phyloP scores from a whole-genome alignment of 2,888 invertebrate genomes.

The Tachina fera region DNA sequence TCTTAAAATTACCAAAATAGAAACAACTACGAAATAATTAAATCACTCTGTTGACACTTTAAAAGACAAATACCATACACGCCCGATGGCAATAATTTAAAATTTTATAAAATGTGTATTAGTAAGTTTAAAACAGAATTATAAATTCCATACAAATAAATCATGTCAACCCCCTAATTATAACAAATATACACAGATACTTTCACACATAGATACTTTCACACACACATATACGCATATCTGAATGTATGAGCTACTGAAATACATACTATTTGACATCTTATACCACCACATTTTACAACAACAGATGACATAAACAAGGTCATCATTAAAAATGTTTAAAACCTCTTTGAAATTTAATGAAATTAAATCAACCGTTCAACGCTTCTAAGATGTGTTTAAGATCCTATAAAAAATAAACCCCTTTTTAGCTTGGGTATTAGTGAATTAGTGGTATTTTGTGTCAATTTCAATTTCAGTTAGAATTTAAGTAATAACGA shows the following conservation, averaged over 20 bases:
- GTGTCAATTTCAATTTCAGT: not conserved
- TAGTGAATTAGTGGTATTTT: not conserved
- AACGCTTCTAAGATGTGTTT: not conserved
- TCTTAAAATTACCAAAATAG: conserved; percentile 9
- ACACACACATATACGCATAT: not conserved
- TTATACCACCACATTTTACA: conserved; percentile 28
- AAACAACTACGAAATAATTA: conserved; percentile 37
- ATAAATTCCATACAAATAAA: conserved; percentile 67
- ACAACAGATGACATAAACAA: conserved; percentile 24
- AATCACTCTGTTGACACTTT: conserved; percentile 66
- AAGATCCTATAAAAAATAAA: not conserved
- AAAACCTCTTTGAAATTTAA: conserved; percentile 3
- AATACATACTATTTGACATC: conserved; percentile 12
- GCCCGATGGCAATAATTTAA: conserved; percentile 70
- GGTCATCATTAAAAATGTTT: conserved; percentile 19
- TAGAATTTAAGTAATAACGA: not conserved
- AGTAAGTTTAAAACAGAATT: conserved; percentile 53
- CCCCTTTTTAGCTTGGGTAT: not conserved
- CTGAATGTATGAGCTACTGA: not conserved
- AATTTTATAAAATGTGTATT: conserved; percentile 54
- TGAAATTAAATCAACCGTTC: conserved; percentile 28
- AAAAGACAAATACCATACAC: conserved; percentile 70
- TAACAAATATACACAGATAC: not conserved
- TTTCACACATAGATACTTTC: not conserved
- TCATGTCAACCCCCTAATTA: conserved; percentile 72